phyloP scores from a whole-genome alignment of 2,113 vertebrate species.

The Dromaius novaehollandiae region DNA sequence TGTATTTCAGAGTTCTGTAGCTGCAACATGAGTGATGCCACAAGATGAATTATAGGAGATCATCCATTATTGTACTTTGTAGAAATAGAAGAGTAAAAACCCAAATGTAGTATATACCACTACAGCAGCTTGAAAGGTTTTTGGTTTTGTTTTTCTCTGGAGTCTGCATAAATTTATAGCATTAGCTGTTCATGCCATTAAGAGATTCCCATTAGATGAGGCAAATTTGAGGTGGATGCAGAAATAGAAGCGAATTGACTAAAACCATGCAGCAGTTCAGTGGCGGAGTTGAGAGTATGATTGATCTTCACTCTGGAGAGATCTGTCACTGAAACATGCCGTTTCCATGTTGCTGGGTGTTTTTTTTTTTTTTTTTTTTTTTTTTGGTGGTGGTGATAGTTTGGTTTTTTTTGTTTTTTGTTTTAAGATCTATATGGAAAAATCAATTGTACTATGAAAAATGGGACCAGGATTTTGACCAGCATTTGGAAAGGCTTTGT shows the following conservation, averaged over 20 bases:
- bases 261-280: background rate
- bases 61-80: background rate
- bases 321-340: background rate
- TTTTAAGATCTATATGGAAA: background rate
- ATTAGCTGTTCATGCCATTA: fast-evolving
- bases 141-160: background rate
- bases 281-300: background rate
- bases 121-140: background rate
- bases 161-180: background rate
- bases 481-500: background rate
- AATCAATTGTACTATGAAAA: background rate
- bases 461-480: background rate
- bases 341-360: background rate
- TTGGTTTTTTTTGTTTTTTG: background rate
- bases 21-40: background rate
- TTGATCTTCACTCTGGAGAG: background rate
- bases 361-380: background rate
- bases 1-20: background rate
- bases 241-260: background rate
- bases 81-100: background rate
- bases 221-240: background rate
- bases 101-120: background rate
- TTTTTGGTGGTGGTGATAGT: background rate
- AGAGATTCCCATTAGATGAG: background rate
- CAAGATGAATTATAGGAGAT: background rate